Percentiles rank a stretch among this genome's conserved stretches.
phyloP scores from a whole-genome alignment of 2,797 vertebrate genomes.

The Calcarius lapponicus region DNA sequence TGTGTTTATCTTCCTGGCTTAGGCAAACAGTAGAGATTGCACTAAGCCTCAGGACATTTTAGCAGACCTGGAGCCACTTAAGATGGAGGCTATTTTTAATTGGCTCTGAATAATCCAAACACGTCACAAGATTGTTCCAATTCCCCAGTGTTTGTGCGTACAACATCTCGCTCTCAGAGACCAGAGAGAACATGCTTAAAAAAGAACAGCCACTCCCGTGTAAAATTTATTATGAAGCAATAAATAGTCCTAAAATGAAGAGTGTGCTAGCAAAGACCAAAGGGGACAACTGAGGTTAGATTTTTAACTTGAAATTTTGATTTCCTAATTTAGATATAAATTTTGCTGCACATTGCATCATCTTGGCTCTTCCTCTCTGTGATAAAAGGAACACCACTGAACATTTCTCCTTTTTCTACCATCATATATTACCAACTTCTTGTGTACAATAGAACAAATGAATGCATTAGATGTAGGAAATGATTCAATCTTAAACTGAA shows the following conservation, averaged over 20 bases:
- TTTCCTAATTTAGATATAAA: background rate
- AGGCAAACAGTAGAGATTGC: constrained; percentile 5
- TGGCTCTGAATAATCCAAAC: constrained; percentile 16
- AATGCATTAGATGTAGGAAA: background rate
- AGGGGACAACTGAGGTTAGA: background rate
- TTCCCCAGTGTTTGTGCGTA: background rate
- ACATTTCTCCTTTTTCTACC: background rate
- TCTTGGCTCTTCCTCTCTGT: background rate
- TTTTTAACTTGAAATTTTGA: background rate
- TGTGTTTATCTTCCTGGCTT: constrained; percentile 27
- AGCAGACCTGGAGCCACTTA: constrained; percentile 22
- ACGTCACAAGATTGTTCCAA: background rate
- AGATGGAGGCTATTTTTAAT: constrained; percentile 52
- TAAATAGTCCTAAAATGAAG: background rate
- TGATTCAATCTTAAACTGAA: background rate
- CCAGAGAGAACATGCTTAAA: background rate
- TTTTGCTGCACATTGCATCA: background rate
- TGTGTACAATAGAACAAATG: background rate
- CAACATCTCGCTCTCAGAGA: background rate
- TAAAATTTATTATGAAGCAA: background rate
- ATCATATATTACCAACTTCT: background rate
- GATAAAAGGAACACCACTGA: background rate
- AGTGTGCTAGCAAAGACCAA: background rate
- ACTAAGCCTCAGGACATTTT: constrained; percentile 6
- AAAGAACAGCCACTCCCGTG: background rate